Evolutionary conservation across 1,140 invertebrate species (phyloP).

Genomic region (Neodiprion virginianus): DNA sequence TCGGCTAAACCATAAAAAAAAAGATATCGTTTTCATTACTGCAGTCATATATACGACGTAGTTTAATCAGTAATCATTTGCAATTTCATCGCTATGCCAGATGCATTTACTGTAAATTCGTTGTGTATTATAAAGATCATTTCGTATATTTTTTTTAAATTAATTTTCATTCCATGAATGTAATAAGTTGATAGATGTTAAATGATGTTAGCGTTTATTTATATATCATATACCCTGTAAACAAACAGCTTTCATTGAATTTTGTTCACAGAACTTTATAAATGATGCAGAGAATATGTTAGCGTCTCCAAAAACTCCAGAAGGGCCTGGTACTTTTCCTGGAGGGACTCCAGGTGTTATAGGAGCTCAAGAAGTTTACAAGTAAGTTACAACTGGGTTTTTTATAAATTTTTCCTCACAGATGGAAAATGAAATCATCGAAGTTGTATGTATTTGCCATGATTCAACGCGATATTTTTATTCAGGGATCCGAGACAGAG

Average conservation of each 20-base stretch:
- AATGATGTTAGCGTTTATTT: neutral
- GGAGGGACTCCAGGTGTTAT: slow-evolving; percentile 88
- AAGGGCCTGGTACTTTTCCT: slow-evolving; percentile 63
- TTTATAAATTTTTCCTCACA: neutral
- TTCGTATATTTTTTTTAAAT: no score
- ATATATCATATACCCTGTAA: neutral
- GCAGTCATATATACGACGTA: neutral
- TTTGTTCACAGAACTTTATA: slow-evolving; percentile 75
- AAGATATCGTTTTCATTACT: neutral
- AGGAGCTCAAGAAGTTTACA: slow-evolving; percentile 92
- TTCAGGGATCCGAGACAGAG: slow-evolving; percentile 82
- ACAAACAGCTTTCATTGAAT: neutral
- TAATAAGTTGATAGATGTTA: neutral
- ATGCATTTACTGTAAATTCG: neutral
- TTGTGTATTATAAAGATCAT: neutral
- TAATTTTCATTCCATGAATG: no score
- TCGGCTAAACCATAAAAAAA: neutral
- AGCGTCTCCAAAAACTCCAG: slow-evolving; percentile 74
- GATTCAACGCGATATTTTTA: slow-evolving; percentile 22
- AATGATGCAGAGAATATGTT: slow-evolving; percentile 79
- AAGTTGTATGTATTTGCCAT: neutral
- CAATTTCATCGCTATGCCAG: neutral
- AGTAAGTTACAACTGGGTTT: slow-evolving; percentile 59
- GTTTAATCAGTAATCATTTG: neutral
- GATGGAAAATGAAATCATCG: neutral